Conservation (phyloP, 1,140 invertebrate species). For the Papilio helenus region DNA sequence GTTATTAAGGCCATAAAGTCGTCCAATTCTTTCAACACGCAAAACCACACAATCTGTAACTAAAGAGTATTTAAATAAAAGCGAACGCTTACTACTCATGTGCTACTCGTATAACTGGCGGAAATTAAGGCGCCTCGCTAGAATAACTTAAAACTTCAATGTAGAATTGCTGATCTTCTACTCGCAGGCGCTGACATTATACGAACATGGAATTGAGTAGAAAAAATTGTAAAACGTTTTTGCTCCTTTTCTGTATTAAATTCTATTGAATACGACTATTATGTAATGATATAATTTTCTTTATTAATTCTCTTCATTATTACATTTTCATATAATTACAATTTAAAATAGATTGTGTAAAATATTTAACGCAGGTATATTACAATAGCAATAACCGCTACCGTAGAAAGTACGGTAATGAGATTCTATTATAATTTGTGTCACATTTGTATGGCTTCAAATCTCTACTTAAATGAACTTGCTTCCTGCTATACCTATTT, state of each 20-base stretch:
- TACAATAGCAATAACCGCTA: neutral
- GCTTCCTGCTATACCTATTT: conserved; percentile 1
- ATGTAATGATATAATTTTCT: too few relatives aligned
- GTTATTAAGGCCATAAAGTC: neutral
- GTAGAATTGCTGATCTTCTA: neutral
- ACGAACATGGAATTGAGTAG: neutral
- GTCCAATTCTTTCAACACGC: too few relatives aligned
- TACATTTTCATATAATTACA: neutral
- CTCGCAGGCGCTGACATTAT: neutral
- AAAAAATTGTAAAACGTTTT: neutral
- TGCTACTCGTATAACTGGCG: neutral
- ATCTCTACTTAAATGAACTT: conserved; percentile 19
- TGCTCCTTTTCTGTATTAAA: too few relatives aligned
- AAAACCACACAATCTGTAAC: too few relatives aligned
- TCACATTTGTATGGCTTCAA: conserved; percentile 11
- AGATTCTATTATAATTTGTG: conserved; percentile 3
- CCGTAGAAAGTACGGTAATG: conserved; percentile 18
- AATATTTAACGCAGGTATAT: neutral
- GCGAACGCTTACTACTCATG: too few relatives aligned
- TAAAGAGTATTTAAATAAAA: too few relatives aligned
- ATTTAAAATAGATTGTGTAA: neutral
- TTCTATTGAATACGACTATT: too few relatives aligned
- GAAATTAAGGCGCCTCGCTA: neutral
- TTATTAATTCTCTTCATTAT: neutral
- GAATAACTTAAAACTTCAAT: neutral